Base-by-base conservation (phyloP, 35 echinoderm and acorn worm genomes). In the Anneissia japonica region DNA sequence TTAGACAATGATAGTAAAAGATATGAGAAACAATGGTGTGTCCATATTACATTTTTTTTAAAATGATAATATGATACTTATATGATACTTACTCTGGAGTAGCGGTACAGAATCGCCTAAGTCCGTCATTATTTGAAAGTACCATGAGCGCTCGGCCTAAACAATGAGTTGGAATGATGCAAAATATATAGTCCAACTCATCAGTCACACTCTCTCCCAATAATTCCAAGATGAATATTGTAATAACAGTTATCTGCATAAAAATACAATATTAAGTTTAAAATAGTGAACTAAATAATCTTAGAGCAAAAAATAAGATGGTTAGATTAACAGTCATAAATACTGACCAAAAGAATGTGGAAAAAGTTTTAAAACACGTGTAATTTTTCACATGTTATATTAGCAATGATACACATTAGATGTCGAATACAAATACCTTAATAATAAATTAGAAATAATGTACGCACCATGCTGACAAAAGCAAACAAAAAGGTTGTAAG, bases 121-220 rank as follows among this genome's bases (percentile, higher is more conserved):
- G 51, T 34, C 78, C 89, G 72, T 91, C 43, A 81, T 98, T 98
- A n/a, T 46, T 80, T 28, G 88, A 38, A 7, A 98, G 79, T 2
- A 89, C 35, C 14, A 93, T 86, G 10, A 98, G 46, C 39, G 85
- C 82, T 35, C 92, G 38, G 13, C 86, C 86, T 43, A 98, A 73
- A 30, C 88, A 90, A 77, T 98, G 92, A 5, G 95, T 98, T 0
- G 95, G 95, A 55, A 98, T 35, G 11, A 93, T 32, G 32, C 82
- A 94, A 81, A 98, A 98, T 13, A 98, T 79, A 80, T 94, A 89
- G 46, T 98, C 95, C 31, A 86, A 46, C n/a, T n/a, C n/a, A n/a
- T n/a, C n/a, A n/a, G n/a, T n/a, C n/a, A n/a, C n/a, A 23, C 86
- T 87, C 17, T 86, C 79, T 0, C 72, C 86, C 0, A 98, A 74